A percentile compares a stretch with the other conserved stretches of the same genome.
Evolutionary conservation across 2,888 invertebrate genomes (phyloP).

Genomic region (Eupithecia dodoneata): DNA sequence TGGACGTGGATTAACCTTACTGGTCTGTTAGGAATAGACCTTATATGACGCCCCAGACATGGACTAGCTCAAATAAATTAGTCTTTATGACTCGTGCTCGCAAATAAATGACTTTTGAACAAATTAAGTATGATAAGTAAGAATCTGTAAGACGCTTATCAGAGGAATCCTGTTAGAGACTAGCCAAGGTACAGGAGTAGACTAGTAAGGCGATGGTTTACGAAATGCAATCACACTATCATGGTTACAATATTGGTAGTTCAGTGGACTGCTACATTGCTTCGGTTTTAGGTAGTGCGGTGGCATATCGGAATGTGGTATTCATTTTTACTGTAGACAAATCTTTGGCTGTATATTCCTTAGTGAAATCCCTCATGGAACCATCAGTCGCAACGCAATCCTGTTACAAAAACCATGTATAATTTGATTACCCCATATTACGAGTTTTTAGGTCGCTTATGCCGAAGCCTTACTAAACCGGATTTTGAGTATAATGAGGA

Average conservation of each 20-base stretch:
- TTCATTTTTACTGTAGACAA: not conserved
- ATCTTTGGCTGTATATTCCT: not conserved
- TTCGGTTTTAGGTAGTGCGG: not conserved
- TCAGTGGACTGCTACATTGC: too few species aligned
- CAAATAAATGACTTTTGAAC: too few species aligned
- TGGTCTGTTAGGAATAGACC: too few species aligned
- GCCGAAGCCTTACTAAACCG: slow-evolving; percentile 28
- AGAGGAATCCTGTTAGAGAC: too few species aligned
- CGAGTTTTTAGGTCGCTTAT: slow-evolving; percentile 25
- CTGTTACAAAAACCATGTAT: not conserved
- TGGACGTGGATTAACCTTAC: too few species aligned
- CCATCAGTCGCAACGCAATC: not conserved
- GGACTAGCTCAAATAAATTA: too few species aligned
- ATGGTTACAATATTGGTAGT: too few species aligned
- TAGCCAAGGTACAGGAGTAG: too few species aligned
- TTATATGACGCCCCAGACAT: too few species aligned
- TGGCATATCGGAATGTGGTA: not conserved
- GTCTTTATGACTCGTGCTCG: too few species aligned
- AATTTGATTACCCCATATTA: slow-evolving; percentile 27
- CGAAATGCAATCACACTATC: not conserved
- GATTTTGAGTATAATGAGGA: slow-evolving; percentile 28
- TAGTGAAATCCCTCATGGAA: not conserved
- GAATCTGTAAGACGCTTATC: too few species aligned
- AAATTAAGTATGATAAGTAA: too few species aligned
- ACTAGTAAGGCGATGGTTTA: not conserved